Evolutionary conservation across 2,888 invertebrate species (phyloP).

Genomic region (Linhomoeus sp.): DNA sequence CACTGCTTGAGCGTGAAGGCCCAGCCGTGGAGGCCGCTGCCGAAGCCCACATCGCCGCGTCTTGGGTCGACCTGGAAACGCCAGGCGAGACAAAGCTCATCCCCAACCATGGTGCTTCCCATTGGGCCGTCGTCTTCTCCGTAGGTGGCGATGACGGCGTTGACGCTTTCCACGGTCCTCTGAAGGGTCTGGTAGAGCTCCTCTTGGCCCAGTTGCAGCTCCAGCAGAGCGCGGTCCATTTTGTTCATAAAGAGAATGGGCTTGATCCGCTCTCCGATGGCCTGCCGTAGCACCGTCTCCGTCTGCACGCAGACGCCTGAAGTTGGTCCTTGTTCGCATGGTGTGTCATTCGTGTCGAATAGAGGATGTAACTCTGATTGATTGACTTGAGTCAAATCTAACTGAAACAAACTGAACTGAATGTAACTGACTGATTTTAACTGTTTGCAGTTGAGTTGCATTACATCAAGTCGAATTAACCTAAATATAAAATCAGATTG

Average conservation of each 20-base stretch:
- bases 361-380: neutral
- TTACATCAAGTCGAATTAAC: too few relatives aligned
- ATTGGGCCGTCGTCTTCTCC: conserved; percentile 3
- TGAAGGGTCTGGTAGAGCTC: conserved; percentile 53
- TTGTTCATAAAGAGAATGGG: conserved; percentile 13
- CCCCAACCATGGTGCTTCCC: neutral
- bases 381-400: neutral
- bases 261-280: conserved; percentile 10
- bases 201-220: conserved; percentile 51
- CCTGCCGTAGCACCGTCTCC: conserved; percentile 13
- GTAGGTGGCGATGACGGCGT: conserved; percentile 10
- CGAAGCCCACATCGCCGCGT: conserved; percentile 12
- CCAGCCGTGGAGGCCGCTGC: conserved; percentile 12
- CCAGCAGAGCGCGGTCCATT: conserved; percentile 9
- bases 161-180: conserved; percentile 7
- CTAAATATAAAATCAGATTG: too few relatives aligned
- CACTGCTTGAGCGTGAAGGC: conserved; percentile 11
- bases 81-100: too few relatives aligned
- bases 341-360: too few relatives aligned
- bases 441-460: too few relatives aligned
- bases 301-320: conserved; percentile 14
- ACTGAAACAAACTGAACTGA: too few relatives aligned
- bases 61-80: conserved; percentile 7
- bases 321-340: too few relatives aligned
- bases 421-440: too few relatives aligned